Percentiles rank a stretch among this genome's conserved stretches.
phyloP scores from a whole-genome alignment of 2,888 invertebrate species.

The Habrosyne pyritoides region DNA sequence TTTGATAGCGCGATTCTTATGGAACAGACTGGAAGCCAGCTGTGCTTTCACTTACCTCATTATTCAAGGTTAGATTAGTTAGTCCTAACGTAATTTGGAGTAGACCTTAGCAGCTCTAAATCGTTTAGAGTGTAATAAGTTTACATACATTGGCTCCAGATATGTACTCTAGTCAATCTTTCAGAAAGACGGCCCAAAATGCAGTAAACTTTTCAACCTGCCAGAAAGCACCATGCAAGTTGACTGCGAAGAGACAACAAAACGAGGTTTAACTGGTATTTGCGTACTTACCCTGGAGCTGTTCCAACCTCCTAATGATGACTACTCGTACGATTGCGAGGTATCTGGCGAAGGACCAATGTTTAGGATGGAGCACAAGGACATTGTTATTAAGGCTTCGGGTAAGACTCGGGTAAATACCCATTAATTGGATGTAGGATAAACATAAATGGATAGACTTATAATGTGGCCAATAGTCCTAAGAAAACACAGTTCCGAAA shows the following conservation, averaged over 20 bases:
- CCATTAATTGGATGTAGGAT: too few relatives aligned
- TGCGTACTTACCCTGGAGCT: conserved; percentile 54
- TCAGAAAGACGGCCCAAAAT: conserved; percentile 39
- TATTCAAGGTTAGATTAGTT: neutral
- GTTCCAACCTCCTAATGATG: conserved; percentile 39
- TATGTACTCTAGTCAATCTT: conserved; percentile 14
- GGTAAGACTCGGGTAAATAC: conserved; percentile 46
- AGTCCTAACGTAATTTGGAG: too few relatives aligned
- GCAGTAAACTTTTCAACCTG: conserved; percentile 31
- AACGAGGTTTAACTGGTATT: conserved; percentile 39
- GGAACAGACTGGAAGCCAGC: too few relatives aligned
- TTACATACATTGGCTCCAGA: too few relatives aligned
- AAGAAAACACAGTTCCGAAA: too few relatives aligned
- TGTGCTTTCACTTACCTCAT: neutral
- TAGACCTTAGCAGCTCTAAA: too few relatives aligned
- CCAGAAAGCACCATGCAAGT: conserved; percentile 45
- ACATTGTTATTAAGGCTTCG: conserved; percentile 46
- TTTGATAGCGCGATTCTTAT: too few relatives aligned
- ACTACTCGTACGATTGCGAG: conserved; percentile 57
- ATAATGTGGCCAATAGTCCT: too few relatives aligned
- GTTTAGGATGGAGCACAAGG: conserved; percentile 52
- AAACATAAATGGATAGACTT: too few relatives aligned
- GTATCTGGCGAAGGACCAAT: conserved; percentile 69
- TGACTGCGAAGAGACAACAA: conserved; percentile 41
- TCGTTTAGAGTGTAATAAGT: too few relatives aligned